Evolutionary conservation across 2,113 vertebrate genomes (phyloP), one percentile per base, ranked within the genome.

Genomic region (Chloropsis cyanopogon): DNA sequence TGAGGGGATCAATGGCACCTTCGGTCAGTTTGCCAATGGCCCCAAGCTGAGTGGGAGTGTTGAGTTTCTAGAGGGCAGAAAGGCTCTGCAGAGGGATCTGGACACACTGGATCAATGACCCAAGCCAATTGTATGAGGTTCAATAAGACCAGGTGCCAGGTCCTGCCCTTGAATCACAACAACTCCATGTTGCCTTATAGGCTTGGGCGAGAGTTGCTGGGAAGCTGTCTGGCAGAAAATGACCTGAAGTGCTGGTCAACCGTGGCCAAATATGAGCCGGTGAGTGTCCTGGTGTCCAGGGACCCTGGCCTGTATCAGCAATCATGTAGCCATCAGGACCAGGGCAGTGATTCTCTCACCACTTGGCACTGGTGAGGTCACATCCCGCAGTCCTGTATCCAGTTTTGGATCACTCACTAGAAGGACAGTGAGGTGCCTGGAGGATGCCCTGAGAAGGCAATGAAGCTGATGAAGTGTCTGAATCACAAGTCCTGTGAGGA

Each of bases 301-400:
- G 46, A 65, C 47, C 46, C 64, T 78, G 46, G 11, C 39, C 11
- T 72, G 13, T 22, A 16, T 33, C 15, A 37, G 39, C 14, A 88
- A 25, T 13, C 0, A 0, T 28, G 31, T 60, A 59, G 35, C 8
- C 90, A 53, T 19, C 11, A 59, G 57, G 39, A 33, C 5, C 11
- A 42, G 31, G 23, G n/a, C 9, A 25, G 22, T 2, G n/a, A 42
- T 54, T 14, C 0, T 49, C 6, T 2, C n/a, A 13, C 8, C 14
- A 29, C 44, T 24, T 0, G 0, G 50, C 21, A 46, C 18, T 65
- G 22, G 9, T 65, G 64, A 65, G 50, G 50, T 39, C 5, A 2
- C 15, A 33, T n/a, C 26, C 37, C 73, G 23, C 52, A 59, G 28
- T 35, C 22, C 39, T 65, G 10, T 65, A 6, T 21, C 35, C 39